Percentiles rank a stretch among this genome's conserved stretches.
Evolutionary conservation across 2,888 invertebrate genomes (phyloP).

Genomic region (Torymus texanus): DNA sequence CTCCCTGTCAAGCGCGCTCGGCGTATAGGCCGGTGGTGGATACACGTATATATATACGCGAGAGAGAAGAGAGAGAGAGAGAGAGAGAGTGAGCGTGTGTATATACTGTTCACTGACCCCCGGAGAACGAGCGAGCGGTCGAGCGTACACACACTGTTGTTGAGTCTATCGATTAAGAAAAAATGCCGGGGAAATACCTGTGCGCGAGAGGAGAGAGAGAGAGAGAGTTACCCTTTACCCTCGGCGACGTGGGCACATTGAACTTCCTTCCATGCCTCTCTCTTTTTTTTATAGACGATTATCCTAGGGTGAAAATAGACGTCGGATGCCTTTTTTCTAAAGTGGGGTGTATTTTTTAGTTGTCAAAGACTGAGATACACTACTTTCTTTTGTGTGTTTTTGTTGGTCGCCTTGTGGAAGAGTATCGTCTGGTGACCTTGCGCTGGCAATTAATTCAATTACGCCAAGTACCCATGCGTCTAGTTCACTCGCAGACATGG

Average conservation of each 20-base stretch:
- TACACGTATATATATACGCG: background rate
- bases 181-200: slow-evolving; percentile 41
- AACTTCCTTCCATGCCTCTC: slow-evolving; percentile 25
- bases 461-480: no score
- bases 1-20: slow-evolving; percentile 26
- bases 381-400: no score
- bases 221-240: background rate
- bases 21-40: background rate
- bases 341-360: no score
- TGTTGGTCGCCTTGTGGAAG: no score
- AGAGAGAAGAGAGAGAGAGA: no score
- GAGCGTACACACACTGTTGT: slow-evolving; percentile 27
- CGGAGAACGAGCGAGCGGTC: background rate
- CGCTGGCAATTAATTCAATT: no score
- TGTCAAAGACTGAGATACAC: no score
- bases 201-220: background rate
- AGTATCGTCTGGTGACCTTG: no score
- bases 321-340: background rate
- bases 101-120: slow-evolving; percentile 47
- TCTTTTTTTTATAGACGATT: slow-evolving; percentile 14
- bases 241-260: slow-evolving; percentile 5
- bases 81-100: background rate
- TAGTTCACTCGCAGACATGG: no score
- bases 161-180: slow-evolving; percentile 49
- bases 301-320: slow-evolving; percentile 32